Evolutionary conservation across 2,888 invertebrate species (phyloP).

Genomic region (Pachymerium ferrugineum): DNA sequence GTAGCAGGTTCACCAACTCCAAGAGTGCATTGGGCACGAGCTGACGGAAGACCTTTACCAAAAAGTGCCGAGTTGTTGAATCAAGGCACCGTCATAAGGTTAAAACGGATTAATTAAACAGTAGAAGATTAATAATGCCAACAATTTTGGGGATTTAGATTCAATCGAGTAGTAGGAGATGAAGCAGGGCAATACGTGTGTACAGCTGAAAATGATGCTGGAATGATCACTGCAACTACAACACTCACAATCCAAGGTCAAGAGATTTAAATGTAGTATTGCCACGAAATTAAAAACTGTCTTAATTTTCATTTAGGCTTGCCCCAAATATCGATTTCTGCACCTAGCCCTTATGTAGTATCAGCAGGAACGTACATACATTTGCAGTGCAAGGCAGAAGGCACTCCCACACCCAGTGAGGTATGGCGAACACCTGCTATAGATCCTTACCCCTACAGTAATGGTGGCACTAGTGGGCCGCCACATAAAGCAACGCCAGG

Average conservation of each 20-base stretch:
- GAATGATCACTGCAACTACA: slow-evolving; percentile 62
- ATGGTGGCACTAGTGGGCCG: background rate
- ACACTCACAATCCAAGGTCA: slow-evolving; percentile 54
- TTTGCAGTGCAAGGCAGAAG: slow-evolving; percentile 70
- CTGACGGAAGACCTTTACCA: slow-evolving; percentile 61
- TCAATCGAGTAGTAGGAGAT: slow-evolving; percentile 59
- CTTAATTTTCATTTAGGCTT: slow-evolving; percentile 41
- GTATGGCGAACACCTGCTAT: slow-evolving; percentile 55
- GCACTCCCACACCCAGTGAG: slow-evolving; percentile 70
- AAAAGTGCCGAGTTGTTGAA: slow-evolving; percentile 60
- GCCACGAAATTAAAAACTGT: background rate
- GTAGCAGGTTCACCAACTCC: slow-evolving; percentile 72
- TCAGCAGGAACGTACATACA: slow-evolving; percentile 63
- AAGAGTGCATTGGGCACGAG: slow-evolving; percentile 68
- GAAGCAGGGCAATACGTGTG: slow-evolving; percentile 87
- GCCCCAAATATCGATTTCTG: slow-evolving; percentile 44
- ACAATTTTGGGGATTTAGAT: slow-evolving; percentile 44
- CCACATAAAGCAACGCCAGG: slow-evolving; percentile 38
- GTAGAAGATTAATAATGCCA: too few species aligned
- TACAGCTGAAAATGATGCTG: slow-evolving; percentile 71
- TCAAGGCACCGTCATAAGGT: slow-evolving; percentile 63
- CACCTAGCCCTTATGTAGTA: slow-evolving; percentile 53
- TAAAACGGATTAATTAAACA: too few species aligned
- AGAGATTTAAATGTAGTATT: slow-evolving; percentile 3
- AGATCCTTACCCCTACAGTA: too few species aligned